Conservation (phyloP, 2,113 vertebrate genomes). For the Elachura formosa region DNA sequence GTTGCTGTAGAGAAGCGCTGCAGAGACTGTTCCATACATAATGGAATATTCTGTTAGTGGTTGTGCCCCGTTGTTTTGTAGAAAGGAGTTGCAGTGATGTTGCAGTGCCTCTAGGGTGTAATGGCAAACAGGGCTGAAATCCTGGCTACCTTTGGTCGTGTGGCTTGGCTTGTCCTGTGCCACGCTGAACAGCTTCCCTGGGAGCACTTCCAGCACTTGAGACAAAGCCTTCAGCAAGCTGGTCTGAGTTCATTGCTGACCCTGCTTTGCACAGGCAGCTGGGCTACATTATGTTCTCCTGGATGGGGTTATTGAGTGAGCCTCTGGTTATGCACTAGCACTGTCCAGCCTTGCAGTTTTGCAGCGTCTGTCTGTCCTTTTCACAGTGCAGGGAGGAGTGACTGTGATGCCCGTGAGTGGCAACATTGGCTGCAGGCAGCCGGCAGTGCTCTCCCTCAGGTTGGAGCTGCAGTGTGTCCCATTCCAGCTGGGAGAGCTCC, state of each 20-base stretch:
- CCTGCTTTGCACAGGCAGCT: background rate
- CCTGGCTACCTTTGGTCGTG: fast-evolving
- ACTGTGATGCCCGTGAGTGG: background rate
- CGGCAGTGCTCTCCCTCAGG: background rate
- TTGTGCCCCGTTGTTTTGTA: background rate
- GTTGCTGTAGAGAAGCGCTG: background rate
- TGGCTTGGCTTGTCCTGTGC: background rate
- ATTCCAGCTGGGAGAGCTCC: background rate
- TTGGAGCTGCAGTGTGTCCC: background rate
- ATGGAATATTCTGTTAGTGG: background rate
- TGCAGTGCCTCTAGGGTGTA: background rate
- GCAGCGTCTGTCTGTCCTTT: background rate
- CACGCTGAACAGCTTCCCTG: background rate
- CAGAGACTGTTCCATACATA: background rate
- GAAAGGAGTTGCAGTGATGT: background rate
- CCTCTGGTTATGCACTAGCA: background rate
- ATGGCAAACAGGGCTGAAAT: background rate
- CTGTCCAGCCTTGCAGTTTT: too few relatives aligned
- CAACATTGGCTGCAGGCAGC: background rate
- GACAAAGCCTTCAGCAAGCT: background rate
- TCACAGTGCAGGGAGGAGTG: background rate
- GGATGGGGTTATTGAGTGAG: background rate
- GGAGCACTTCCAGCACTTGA: background rate
- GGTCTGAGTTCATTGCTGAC: background rate
- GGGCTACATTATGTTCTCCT: background rate